Base-by-base conservation (phyloP, 2,113 vertebrate genomes). In the Rhynchomys soricoides region DNA sequence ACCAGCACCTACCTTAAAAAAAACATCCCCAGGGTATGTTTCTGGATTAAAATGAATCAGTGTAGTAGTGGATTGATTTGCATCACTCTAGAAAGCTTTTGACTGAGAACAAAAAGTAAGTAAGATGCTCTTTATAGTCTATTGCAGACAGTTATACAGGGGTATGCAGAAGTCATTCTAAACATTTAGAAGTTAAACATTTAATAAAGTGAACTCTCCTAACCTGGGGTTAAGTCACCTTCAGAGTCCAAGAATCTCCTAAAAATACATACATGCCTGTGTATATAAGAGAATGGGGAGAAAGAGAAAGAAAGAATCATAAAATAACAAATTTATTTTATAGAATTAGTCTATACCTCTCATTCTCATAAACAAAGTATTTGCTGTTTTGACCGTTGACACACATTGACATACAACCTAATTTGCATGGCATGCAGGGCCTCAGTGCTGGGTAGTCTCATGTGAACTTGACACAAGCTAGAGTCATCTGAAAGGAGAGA, bases 51-150 rank as follows among this genome's bases (percentile, higher is more conserved):
- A 93, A 89, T 89, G 7, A 92, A 89, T n/a, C 21, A 59, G 8
- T 29, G 1, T 40, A 37, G 45, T 48, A 16, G 62, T 22, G 11
- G 45, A 88, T 34, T 10, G 16, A 55, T 40, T 93, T 31, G 62
- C 26, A 78, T 59, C 62, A 82, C 21, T 19, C 7, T 92, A 77
- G 29, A 95, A 89, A n/a, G 62, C 37, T 74, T 83, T 81, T 96
- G 43, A 75, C 45, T 79, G 50, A 95, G 75, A 77, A 86, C 48
- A 59, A 90, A 48, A 81, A 74, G 83, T 94, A 85, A 92, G 91
- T 75, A 29, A 78, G 50, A 71, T 70, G 77, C 8, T 83, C 68
- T 62, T 95, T 64, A 91, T 78, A 91, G 77, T 86, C 40, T 29
- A 13, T 78, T 89, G 62, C 86, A 50, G 11, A 68, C 64, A 4